These are phyloP conservation scores for Cremastinae sp. DNA, from an alignment of 2,888 invertebrate genomes.

Conservation along the genomic window DNA sequence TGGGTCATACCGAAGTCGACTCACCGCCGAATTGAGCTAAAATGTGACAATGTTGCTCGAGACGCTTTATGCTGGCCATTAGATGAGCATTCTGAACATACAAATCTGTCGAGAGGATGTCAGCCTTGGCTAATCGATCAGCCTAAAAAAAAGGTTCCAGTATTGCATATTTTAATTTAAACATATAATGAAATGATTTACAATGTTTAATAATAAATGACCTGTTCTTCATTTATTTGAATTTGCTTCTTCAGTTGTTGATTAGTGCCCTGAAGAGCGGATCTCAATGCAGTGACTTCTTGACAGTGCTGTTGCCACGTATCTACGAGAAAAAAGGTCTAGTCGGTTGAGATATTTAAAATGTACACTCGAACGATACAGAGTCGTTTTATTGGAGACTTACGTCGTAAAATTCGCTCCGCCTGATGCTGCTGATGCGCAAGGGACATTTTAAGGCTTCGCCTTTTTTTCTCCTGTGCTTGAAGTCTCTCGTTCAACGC, in stretches of 20 bases:
- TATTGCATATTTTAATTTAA: background rate
- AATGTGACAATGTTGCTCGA: constrained; percentile 83
- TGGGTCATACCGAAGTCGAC: constrained; percentile 78
- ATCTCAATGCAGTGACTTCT: constrained; percentile 82
- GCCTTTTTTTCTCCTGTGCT: constrained; percentile 84
- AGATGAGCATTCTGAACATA: constrained; percentile 93
- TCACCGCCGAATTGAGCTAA: constrained; percentile 80
- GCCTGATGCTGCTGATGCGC: constrained; percentile 85
- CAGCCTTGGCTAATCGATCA: constrained; percentile 87
- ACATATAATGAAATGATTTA: too few species aligned
- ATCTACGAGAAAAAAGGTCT: constrained; percentile 73
- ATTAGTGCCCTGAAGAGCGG: constrained; percentile 82
- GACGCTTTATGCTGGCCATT: constrained; percentile 84
- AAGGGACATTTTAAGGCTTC: constrained; percentile 84
- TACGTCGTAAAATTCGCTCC: constrained; percentile 85
- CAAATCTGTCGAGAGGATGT: constrained; percentile 90
- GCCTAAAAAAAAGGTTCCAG: constrained; percentile 80
- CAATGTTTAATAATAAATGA: too few species aligned
- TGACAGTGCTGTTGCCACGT: constrained; percentile 83
- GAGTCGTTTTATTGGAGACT: too few species aligned
- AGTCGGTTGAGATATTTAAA: too few species aligned
- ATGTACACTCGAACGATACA: too few species aligned
- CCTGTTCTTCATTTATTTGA: constrained; percentile 82
- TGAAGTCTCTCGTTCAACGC: constrained; percentile 74
- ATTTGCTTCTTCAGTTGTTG: constrained; percentile 83